Percentiles rank a stretch among this genome's conserved stretches.
These are phyloP conservation scores for Aphidoletes aphidimyza DNA, from an alignment of 2,888 invertebrate genomes.

Conservation along the genomic window DNA sequence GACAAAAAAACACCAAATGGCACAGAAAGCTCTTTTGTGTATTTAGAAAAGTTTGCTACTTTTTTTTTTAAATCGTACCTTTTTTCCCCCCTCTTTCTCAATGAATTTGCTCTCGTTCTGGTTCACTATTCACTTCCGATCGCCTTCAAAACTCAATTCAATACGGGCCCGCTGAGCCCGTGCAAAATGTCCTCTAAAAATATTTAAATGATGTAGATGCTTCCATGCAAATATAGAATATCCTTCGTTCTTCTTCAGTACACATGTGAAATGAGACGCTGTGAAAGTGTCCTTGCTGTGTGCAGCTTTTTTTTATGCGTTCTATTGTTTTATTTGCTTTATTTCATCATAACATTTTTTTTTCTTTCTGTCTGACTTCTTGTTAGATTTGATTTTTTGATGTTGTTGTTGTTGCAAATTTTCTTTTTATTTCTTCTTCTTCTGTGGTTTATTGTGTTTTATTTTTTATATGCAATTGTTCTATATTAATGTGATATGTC, in stretches of 20 bases:
- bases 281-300: neutral
- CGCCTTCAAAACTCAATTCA: neutral
- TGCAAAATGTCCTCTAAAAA: conserved; percentile 4
- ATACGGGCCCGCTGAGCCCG: neutral
- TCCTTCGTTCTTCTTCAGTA: neutral
- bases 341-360: neutral
- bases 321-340: too few species aligned
- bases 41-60: too few species aligned
- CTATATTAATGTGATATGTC: neutral
- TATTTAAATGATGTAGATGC: too few species aligned
- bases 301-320: neutral
- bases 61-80: too few species aligned
- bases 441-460: neutral
- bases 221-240: too few species aligned
- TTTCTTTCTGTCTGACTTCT: neutral
- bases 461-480: neutral
- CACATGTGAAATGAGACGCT: conserved; percentile 1
- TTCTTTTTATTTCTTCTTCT: neutral
- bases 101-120: too few species aligned
- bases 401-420: too few species aligned
- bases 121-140: neutral
- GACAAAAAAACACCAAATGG: too few species aligned
- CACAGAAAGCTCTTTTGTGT: too few species aligned
- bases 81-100: too few species aligned
- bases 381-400: too few species aligned